Conservation (phyloP, 2,797 vertebrate species). For the Bradypodion ventrale region DNA sequence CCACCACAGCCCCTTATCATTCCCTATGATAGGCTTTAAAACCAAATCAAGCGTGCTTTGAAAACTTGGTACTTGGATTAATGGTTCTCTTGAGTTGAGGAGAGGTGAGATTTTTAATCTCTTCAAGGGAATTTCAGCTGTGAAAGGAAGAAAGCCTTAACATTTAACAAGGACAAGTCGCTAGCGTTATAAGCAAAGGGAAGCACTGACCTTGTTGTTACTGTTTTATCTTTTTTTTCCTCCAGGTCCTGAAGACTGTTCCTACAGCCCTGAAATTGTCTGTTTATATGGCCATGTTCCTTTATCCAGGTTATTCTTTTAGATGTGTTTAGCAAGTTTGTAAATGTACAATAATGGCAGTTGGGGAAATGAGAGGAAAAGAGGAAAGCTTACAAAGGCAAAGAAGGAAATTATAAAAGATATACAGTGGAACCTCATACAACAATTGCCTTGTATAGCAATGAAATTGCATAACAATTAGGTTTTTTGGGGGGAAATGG, state of each 20-base stretch:
- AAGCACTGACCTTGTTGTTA: not conserved
- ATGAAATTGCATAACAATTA: too few species aligned
- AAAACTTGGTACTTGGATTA: not conserved
- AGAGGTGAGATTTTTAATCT: not conserved
- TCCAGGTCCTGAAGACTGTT: not conserved
- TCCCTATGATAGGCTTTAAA: not conserved
- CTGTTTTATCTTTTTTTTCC: not conserved
- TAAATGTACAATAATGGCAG: not conserved
- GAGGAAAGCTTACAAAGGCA: not conserved
- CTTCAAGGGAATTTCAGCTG: not conserved
- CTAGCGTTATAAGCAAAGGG: not conserved
- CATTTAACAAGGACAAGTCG: not conserved
- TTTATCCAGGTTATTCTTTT: not conserved
- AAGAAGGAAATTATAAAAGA: not conserved
- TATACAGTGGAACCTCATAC: too few species aligned
- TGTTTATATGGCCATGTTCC: conserved; percentile 19
- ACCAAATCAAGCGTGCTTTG: not conserved
- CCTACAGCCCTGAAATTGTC: not conserved
- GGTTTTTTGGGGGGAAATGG: too few species aligned
- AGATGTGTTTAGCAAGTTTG: conserved; percentile 6
- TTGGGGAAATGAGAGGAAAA: not conserved
- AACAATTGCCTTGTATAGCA: too few species aligned
- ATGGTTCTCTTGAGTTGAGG: not conserved
- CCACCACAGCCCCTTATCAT: too few species aligned
- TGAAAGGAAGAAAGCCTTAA: not conserved